Percentiles rank a stretch among this genome's conserved stretches.
Conservation (phyloP, 2,888 invertebrate species). For the Resseliella maxima region DNA sequence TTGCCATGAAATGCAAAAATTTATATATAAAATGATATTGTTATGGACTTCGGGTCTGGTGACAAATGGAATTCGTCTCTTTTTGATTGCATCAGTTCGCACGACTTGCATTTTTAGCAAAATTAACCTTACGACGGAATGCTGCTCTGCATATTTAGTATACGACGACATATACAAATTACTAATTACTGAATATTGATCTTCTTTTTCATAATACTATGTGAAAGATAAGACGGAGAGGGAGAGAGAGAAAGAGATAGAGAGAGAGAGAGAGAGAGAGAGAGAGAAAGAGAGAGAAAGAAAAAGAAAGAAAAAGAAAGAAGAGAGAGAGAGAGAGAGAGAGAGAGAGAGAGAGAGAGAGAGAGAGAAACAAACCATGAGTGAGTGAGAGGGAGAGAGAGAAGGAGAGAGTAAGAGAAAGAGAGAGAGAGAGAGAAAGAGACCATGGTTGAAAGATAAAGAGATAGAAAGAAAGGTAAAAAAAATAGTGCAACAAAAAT, state of each 20-base stretch:
- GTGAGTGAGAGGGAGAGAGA: too few relatives aligned
- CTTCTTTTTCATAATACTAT: background rate
- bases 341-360: too few relatives aligned
- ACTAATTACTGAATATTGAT: background rate
- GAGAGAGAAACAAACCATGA: too few relatives aligned
- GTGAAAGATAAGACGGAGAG: too few relatives aligned
- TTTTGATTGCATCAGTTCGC: background rate
- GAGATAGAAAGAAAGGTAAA: too few relatives aligned
- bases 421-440: too few relatives aligned
- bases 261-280: background rate
- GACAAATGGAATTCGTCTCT: slow-evolving; percentile 18
- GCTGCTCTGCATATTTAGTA: background rate
- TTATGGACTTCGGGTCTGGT: background rate
- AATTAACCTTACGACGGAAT: slow-evolving; percentile 4
- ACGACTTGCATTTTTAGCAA: slow-evolving; percentile 1
- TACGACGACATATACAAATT: background rate
- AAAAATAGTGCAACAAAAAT: too few relatives aligned
- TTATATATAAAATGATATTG: background rate
- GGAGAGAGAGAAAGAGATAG: background rate
- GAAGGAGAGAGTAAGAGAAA: too few relatives aligned
- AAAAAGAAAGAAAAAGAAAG: too few relatives aligned
- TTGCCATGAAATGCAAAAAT: background rate
- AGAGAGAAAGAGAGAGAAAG: background rate
- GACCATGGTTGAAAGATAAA: too few relatives aligned
- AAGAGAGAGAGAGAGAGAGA: too few relatives aligned